These are phyloP conservation scores for Rhinolophus ferrumequinum DNA, from an alignment of 2,113 vertebrate species.

Conservation along the genomic window DNA sequence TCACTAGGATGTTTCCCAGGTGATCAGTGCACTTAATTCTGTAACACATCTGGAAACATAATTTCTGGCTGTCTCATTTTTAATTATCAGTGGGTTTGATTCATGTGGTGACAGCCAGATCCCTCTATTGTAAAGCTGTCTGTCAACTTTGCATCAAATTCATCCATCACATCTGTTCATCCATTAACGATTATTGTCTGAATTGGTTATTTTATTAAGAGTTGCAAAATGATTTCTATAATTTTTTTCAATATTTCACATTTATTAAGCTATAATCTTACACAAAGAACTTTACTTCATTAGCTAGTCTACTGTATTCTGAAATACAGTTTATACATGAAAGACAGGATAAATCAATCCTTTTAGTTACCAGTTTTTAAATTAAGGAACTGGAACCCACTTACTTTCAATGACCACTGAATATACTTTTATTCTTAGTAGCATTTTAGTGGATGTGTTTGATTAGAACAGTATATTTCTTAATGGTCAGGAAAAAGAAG, in stretches of 20 bases:
- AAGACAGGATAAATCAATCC: background rate
- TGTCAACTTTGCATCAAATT: background rate
- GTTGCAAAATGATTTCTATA: background rate
- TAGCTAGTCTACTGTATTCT: background rate
- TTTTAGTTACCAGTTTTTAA: constrained; percentile 1
- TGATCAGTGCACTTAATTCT: background rate
- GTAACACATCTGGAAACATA: background rate
- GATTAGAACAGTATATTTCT: background rate
- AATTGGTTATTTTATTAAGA: background rate
- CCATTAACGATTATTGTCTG: background rate
- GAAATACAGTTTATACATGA: background rate
- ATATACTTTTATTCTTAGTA: background rate
- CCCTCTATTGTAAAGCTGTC: background rate
- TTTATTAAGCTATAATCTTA: background rate
- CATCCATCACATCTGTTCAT: background rate
- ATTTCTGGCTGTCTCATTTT: background rate
- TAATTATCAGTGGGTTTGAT: background rate
- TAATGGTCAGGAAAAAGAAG: constrained; percentile 2
- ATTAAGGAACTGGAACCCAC: background rate
- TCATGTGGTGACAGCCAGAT: background rate
- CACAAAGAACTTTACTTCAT: background rate
- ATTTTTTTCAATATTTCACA: background rate
- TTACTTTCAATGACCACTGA: background rate
- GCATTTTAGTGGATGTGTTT: background rate
- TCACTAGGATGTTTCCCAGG: background rate